phyloP scores from a whole-genome alignment of 1,140 invertebrate species.

The Zaprionus davidi region DNA sequence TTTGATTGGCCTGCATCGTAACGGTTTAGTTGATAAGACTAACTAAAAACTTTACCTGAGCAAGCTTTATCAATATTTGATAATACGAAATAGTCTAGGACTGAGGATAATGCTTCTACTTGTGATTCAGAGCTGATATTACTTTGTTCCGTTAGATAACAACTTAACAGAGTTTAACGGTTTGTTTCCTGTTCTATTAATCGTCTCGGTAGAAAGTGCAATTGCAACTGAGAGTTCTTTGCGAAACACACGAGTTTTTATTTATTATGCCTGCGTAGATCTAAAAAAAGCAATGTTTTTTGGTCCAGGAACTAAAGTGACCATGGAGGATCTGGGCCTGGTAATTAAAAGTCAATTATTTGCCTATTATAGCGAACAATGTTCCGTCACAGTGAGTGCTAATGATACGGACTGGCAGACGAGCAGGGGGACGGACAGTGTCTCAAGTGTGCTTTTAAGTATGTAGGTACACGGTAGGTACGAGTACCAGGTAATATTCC shows the following conservation, averaged over 20 bases:
- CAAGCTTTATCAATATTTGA: background rate
- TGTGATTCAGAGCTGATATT: too few species aligned
- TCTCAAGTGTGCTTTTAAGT: constrained; percentile 14
- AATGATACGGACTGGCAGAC: background rate
- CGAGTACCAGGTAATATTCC: constrained; percentile 5
- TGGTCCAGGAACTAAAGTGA: background rate
- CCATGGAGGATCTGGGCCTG: background rate
- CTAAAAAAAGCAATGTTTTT: too few species aligned
- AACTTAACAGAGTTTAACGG: too few species aligned
- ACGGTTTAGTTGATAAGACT: background rate
- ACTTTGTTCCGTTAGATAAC: too few species aligned
- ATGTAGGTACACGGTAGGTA: background rate
- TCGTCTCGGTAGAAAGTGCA: background rate
- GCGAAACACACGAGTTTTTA: background rate
- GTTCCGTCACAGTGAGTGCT: constrained; percentile 2
- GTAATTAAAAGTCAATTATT: constrained; percentile 7
- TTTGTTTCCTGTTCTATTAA: too few species aligned
- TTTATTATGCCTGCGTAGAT: background rate
- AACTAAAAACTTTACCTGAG: background rate
- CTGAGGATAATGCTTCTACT: too few species aligned
- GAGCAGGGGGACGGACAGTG: background rate
- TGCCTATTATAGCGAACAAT: background rate
- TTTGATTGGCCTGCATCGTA: constrained; percentile 25
- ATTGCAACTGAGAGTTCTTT: background rate
- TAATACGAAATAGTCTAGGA: background rate